These are phyloP conservation scores for Cossypha heuglini DNA, from an alignment of 2,797 vertebrate species.

Conservation along the genomic window DNA sequence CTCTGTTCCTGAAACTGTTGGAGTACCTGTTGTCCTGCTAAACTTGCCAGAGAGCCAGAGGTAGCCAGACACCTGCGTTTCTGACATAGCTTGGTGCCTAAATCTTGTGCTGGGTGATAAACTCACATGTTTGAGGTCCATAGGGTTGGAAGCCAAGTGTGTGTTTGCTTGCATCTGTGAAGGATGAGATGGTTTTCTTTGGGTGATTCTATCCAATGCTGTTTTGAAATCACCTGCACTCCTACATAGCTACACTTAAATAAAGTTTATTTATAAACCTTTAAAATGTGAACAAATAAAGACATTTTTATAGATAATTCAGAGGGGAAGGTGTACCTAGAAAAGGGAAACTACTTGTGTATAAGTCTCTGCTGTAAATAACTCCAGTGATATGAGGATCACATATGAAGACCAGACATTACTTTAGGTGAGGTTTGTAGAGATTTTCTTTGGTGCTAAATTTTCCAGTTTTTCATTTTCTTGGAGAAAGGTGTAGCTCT, in stretches of 20 bases:
- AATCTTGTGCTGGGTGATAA: neutral
- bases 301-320: neutral
- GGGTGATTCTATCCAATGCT: neutral
- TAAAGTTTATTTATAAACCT: neutral
- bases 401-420: neutral
- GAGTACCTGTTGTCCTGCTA: neutral
- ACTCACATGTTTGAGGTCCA: neutral
- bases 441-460: neutral
- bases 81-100: neutral
- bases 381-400: neutral
- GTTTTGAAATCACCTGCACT: neutral
- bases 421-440: neutral
- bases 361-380: neutral
- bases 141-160: neutral
- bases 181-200: neutral
- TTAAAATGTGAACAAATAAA: neutral
- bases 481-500: neutral
- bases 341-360: neutral
- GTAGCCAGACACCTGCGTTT: neutral
- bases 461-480: neutral
- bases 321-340: neutral
- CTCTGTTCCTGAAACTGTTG: neutral
- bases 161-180: neutral
- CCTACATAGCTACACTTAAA: neutral
- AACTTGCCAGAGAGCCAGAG: neutral